Base-by-base conservation (phyloP, 37 sponge, comb jelly and placozoan genomes). In the Petrosia ficiformis region DNA sequence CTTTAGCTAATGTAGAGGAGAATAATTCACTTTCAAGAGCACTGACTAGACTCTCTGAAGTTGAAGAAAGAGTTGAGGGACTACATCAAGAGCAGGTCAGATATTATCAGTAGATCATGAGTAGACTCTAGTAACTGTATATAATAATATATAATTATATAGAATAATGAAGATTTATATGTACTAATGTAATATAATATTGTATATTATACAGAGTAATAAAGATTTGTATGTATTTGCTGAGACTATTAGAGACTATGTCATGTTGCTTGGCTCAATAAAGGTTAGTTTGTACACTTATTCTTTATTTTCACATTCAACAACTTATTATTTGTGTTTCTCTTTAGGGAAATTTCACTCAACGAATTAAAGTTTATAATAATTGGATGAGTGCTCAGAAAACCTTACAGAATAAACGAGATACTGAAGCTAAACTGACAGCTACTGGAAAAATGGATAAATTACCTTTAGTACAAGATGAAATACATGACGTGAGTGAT, bases 241-340 rank as follows among this genome's bases (percentile, higher is more conserved):
- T 33, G 99, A 98, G 71, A 87, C 80, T 1, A 52, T 95, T 3
- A 88, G 84, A 67, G 99, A 98, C 57, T 93, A 98, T 74, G 89
- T 98, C 48, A 76, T 82, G 11, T 67, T 98, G 33, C 81, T 98
- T 32, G 86, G 77, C 22, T 61, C 90, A 40, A 78, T 95, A 39
- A 92, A 74, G 75, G 97, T 97, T 36, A 84, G 72, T 52, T 24
- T n/a, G n/a, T n/a, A n/a, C n/a, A n/a, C n/a, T n/a, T n/a, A n/a
- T n/a, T n/a, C n/a, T n/a, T 2, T 66, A 35, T 41, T 66, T 24
- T 29, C 11, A 25, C 4, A 33, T 44, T n/a, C 6, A 32, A 54
- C 59, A 59, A 2, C n/a, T n/a, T n/a, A n/a, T n/a, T n/a, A n/a
- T n/a, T n/a, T n/a, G n/a, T n/a, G n/a, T n/a, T n/a, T n/a, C n/a